Evolutionary conservation across 2,797 vertebrate genomes (phyloP), one percentile per base, ranked within the genome.

Genomic region (Microctenopoma steveboyesi): DNA sequence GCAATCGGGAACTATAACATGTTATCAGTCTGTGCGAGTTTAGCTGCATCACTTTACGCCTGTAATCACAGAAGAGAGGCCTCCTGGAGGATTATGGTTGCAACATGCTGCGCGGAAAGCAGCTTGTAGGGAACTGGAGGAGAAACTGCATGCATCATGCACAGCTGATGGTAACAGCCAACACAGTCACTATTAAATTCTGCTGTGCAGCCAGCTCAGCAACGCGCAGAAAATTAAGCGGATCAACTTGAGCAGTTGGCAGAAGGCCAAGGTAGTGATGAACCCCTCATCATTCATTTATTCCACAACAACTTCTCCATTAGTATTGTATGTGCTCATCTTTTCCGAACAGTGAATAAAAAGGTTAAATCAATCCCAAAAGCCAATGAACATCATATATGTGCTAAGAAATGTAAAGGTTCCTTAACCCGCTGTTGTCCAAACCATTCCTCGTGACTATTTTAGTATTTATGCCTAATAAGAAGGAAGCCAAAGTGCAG

Each of bases 141-240:
- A 52, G 48, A 8, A 77, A 40, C n/a, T 30, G 70, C 58, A 65
- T 14, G 47, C 51, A 16, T 50, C 72, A 13, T 14, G 58, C 76
- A 74, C 76, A 72, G 55, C 59, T 69, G 74, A 79, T 18, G 71
- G 47, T 59, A 50, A 72, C 67, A 60, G 71, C 64, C 72, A 49
- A 15, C 74, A 50, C 53, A 60, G 59, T 2, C 64, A 5, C 72
- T 54, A 30, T 72, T 52, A 63, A 47, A 61, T 4, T 52, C 27
- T 52, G n/a, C 51, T 0, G 58, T 10, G 71, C 8, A 27, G 64
- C 76, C 66, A 69, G 70, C 59, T 52, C 40, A 9, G 61, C 42
- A 50, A 67, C 16, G 40, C 58, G 64, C 54, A 12, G 22, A 66
- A 66, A 77, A 81, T 46, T 28, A 79, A 67, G 48, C 59, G 64